Conservation (phyloP, 2,113 vertebrate genomes). For the Neogobius melanostomus region DNA sequence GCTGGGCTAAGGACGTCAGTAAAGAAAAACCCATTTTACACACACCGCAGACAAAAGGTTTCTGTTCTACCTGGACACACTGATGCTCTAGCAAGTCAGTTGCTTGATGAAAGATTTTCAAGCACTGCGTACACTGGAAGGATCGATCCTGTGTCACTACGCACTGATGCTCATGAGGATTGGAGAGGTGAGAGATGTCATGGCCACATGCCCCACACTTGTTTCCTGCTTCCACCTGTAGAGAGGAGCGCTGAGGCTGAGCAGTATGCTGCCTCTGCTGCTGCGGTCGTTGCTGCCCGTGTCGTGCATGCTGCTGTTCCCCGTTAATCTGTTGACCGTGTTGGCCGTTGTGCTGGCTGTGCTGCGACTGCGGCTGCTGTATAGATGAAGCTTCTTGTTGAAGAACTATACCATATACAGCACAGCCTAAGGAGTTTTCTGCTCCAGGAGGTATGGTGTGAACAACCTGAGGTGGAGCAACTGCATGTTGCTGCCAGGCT, state of each 20-base stretch:
- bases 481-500: constrained; percentile 85
- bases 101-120: constrained; percentile 98
- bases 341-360: constrained; percentile 73
- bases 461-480: constrained; percentile 83
- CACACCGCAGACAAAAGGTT: constrained; percentile 94
- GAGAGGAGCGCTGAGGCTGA: constrained; percentile 66
- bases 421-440: constrained; percentile 90
- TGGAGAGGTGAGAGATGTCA: constrained; percentile 88
- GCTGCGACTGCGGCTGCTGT: constrained; percentile 73
- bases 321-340: constrained; percentile 50
- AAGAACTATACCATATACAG: constrained; percentile 93
- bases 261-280: constrained; percentile 71
- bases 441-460: constrained; percentile 85
- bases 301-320: constrained; percentile 63
- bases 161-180: constrained; percentile 95
- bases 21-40: constrained; percentile 99
- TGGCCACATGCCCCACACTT: constrained; percentile 94
- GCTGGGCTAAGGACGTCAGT: constrained; percentile 91
- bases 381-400: constrained; percentile 83
- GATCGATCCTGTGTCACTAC: constrained; percentile 91
- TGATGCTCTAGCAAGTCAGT: constrained; percentile 95
- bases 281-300: constrained; percentile 26
- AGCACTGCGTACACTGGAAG: constrained; percentile 97
- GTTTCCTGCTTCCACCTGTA: constrained; percentile 81
- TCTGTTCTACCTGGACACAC: constrained; percentile 97